These are phyloP conservation scores for Glaucopsyche alexis DNA, from an alignment of 2,888 invertebrate species.

Conservation along the genomic window DNA sequence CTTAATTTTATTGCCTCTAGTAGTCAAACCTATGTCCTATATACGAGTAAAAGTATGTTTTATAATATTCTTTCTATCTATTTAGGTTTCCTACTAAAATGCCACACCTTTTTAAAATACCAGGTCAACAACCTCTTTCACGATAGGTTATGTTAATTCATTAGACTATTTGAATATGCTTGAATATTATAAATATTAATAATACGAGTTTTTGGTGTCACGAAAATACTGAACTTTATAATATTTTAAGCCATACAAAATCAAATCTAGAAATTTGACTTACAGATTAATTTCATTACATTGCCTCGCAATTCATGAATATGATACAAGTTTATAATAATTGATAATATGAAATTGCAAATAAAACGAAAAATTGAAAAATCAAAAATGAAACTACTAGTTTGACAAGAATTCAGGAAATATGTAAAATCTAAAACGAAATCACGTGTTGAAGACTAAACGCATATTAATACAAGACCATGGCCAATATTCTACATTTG, in stretches of 20 bases:
- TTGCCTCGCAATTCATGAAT: background rate
- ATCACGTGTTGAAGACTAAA: slow-evolving; percentile 13
- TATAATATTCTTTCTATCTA: background rate
- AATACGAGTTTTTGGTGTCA: slow-evolving; percentile 2
- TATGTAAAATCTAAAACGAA: background rate
- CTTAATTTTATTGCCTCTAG: too few species aligned
- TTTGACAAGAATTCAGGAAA: too few species aligned
- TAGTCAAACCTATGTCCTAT: too few species aligned
- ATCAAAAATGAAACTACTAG: too few species aligned
- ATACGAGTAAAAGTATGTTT: background rate
- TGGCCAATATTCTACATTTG: slow-evolving; percentile 46
- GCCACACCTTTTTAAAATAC: background rate
- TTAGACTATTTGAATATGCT: background rate
- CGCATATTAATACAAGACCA: slow-evolving; percentile 30
- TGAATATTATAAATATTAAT: slow-evolving; percentile 5
- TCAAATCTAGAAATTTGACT: background rate
- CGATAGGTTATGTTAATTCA: slow-evolving; percentile 6
- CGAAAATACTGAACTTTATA: background rate
- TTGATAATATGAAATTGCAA: background rate
- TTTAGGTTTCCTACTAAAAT: background rate
- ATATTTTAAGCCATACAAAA: background rate
- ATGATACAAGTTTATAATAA: background rate
- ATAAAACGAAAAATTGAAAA: background rate
- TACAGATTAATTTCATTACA: background rate
- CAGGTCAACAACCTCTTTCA: slow-evolving; percentile 2